A percentile compares a stretch with the other conserved stretches of the same genome.
These are phyloP conservation scores for Timema podura DNA, from an alignment of 2,888 invertebrate species.

Conservation along the genomic window DNA sequence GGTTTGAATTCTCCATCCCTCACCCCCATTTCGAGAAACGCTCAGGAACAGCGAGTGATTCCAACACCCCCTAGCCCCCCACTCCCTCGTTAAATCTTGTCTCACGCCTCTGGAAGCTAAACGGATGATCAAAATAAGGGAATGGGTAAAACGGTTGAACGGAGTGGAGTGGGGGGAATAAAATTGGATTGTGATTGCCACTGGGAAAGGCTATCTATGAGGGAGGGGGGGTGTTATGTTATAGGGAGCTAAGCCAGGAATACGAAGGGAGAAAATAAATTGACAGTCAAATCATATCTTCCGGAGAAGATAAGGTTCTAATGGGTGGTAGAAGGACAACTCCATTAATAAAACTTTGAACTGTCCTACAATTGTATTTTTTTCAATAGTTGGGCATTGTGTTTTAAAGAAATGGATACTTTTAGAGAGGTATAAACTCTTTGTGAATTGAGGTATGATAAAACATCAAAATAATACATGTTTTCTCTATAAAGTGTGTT, in stretches of 20 bases:
- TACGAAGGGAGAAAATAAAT: constrained; percentile 23
- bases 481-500: too few relatives aligned
- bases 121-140: constrained; percentile 14
- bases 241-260: constrained; percentile 6
- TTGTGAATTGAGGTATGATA: too few relatives aligned
- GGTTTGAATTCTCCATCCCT: neutral
- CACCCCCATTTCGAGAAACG: constrained; percentile 5
- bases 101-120: constrained; percentile 25
- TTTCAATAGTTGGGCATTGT: too few relatives aligned
- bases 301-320: constrained; percentile 4
- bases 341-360: constrained; percentile 1
- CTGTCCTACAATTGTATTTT: too few relatives aligned
- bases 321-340: constrained; percentile 3
- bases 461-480: too few relatives aligned
- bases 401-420: too few relatives aligned
- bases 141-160: neutral
- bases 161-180: constrained; percentile 15
- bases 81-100: constrained; percentile 27
- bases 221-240: neutral
- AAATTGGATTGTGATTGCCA: constrained; percentile 33
- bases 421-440: too few relatives aligned
- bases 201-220: constrained; percentile 14
- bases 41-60: constrained; percentile 24
- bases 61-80: neutral
- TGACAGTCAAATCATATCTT: constrained; percentile 26